Percentiles rank a stretch among this genome's conserved stretches.
These are phyloP conservation scores for Orchesella flavescens DNA, from an alignment of 2,888 invertebrate genomes.

Conservation along the genomic window DNA sequence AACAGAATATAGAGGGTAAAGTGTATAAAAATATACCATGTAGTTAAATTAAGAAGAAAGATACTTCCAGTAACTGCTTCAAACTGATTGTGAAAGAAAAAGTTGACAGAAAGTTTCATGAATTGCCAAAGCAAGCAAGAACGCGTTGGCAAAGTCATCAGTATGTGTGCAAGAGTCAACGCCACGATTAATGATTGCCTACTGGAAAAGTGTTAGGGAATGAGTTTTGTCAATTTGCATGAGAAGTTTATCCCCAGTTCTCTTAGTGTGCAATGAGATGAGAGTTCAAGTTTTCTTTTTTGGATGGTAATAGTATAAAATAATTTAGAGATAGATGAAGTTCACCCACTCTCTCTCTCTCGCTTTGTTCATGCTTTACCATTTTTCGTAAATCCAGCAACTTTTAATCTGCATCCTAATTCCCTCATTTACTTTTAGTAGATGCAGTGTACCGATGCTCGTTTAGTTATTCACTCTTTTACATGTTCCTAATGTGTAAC, in stretches of 20 bases:
- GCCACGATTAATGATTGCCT: constrained; percentile 41
- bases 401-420: constrained; percentile 72
- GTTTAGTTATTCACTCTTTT: neutral
- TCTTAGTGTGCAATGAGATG: neutral
- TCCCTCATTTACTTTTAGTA: constrained; percentile 54
- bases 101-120: neutral
- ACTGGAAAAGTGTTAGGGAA: constrained; percentile 60
- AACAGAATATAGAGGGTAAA: neutral
- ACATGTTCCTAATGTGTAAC: neutral
- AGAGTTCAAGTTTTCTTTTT: constrained; percentile 4
- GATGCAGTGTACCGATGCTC: constrained; percentile 5
- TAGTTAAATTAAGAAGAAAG: neutral
- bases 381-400: constrained; percentile 28
- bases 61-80: neutral
- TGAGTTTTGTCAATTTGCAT: constrained; percentile 62
- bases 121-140: neutral
- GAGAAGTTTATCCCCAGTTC: constrained; percentile 44
- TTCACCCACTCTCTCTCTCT: neutral
- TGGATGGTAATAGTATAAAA: neutral
- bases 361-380: neutral
- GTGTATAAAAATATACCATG: neutral
- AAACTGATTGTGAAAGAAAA: neutral
- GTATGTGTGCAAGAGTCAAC: constrained; percentile 66
- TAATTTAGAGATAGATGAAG: constrained; percentile 6
- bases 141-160: constrained; percentile 53